Evolutionary conservation across 1,140 invertebrate species (phyloP), one percentile per base, ranked within the genome.

Genomic region (Odontomachus brunneus): DNA sequence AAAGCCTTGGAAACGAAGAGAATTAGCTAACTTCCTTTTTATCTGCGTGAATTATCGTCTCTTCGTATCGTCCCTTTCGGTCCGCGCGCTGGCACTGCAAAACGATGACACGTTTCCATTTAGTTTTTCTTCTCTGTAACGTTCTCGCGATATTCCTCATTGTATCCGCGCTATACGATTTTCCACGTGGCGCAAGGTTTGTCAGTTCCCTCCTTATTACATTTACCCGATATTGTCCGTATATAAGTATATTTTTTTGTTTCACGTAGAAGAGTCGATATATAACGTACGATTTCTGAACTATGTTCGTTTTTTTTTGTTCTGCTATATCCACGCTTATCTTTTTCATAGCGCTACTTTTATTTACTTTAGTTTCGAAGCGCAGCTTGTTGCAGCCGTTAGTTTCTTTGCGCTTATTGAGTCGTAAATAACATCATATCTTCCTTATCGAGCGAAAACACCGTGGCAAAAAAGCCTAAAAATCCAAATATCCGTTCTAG

Each of bases 21-120:
- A 69, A 80, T 80, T 80, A 80, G 65, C 65, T 51, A 80, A 69
- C 51, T 80, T 69, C 75, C 75, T 80, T 80, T n/a, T 80, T 80
- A 69, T 80, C 65, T 80, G 24, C 24, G 65, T 80, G 65, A 80
- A 80, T 80, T 80, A 80, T 80, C 65, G 53, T 53, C n/a, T 59
- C 38, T 17, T 55, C 48, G 51, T 33, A 59, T 80, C 59, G 51
- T 59, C 24, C 26, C n/a, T 75, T 75, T 71, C 29, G 24, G 33
- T 51, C 26, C 33, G 69, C 38, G 71, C 38, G 17, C 22, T 15
- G 63, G 17, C 29, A 67, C 15, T 44, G 33, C 29, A 22, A 29
- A 48, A 63, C 59, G 29, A 71, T 29, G 33, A 33, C 29, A 12
- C 26, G 26, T 78, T 59, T 69, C 69, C 44, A 69, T 22, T 44